Evolutionary conservation across 2,113 vertebrate species (phyloP).

Genomic region (Rhagologus leucostigma): DNA sequence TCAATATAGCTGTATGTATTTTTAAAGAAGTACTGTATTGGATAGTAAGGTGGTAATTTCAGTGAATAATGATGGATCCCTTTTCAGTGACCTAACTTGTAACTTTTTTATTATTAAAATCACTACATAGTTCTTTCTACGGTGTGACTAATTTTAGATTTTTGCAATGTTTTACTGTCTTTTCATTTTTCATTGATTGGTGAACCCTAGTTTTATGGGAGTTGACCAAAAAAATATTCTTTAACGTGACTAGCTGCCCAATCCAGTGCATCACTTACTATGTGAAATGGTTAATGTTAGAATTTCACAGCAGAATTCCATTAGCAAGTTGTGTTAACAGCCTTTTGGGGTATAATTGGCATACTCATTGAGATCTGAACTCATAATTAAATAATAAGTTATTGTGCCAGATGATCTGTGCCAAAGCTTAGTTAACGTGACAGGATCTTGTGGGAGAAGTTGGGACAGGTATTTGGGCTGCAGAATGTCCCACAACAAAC

Average conservation of each 20-base stretch:
- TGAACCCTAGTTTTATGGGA: conserved; percentile 47
- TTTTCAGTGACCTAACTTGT: conserved; percentile 48
- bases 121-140: conserved; percentile 43
- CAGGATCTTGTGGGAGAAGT: not conserved
- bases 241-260: not conserved
- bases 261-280: not conserved
- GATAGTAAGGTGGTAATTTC: conserved; percentile 64
- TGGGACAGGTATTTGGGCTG: not conserved
- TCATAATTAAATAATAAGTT: not conserved
- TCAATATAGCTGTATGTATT: conserved; percentile 58
- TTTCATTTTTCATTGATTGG: not conserved
- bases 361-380: not conserved
- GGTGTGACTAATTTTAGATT: conserved; percentile 67
- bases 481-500: not conserved
- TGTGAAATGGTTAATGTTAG: not conserved
- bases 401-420: not conserved
- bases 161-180: conserved; percentile 37
- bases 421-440: not conserved
- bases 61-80: conserved; percentile 67
- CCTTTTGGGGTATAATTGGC: conserved; percentile 2
- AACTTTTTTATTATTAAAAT: conserved; percentile 63
- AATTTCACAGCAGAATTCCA: conserved; percentile 1
- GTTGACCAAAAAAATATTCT: not conserved
- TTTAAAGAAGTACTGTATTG: conserved; percentile 71
- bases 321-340: not conserved